Evolutionary conservation across 2,888 invertebrate genomes (phyloP).

Genomic region (Troides oblongomaculatus): DNA sequence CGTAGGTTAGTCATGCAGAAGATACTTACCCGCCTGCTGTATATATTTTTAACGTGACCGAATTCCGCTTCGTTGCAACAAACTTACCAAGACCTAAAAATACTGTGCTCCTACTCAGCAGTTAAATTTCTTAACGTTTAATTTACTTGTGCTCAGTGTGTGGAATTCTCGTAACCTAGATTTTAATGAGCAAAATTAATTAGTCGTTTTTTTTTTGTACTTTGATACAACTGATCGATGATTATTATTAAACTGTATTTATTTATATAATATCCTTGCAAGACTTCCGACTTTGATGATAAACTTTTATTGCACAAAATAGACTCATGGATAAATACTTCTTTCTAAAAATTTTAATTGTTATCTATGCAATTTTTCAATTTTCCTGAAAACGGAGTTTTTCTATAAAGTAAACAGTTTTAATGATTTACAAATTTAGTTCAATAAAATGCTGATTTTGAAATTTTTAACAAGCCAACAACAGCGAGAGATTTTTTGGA

Average conservation of each 20-base stretch:
- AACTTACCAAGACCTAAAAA: not conserved
- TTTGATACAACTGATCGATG: too few species aligned
- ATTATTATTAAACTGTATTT: not conserved
- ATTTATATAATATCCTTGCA: not conserved
- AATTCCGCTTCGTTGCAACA: not conserved
- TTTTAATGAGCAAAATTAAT: too few species aligned
- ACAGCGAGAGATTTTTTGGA: not conserved
- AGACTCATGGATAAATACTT: not conserved
- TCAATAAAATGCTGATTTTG: not conserved
- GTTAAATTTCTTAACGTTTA: too few species aligned
- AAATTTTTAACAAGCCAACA: not conserved
- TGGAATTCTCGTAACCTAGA: too few species aligned
- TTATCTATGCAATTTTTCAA: not conserved
- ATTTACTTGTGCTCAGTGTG: too few species aligned
- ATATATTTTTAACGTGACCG: slow-evolving; percentile 19
- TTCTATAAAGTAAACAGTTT: not conserved
- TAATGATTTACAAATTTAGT: not conserved
- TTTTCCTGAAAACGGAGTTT: not conserved
- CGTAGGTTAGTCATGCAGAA: slow-evolving; percentile 20
- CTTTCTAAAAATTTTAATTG: not conserved
- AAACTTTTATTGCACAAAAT: not conserved
- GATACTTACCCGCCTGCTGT: slow-evolving; percentile 11
- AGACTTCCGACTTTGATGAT: not conserved
- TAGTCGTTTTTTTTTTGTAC: too few species aligned
- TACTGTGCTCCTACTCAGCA: not conserved